Evolutionary conservation across 1,140 invertebrate genomes (phyloP).

Genomic region (Colletes latitarsis): DNA sequence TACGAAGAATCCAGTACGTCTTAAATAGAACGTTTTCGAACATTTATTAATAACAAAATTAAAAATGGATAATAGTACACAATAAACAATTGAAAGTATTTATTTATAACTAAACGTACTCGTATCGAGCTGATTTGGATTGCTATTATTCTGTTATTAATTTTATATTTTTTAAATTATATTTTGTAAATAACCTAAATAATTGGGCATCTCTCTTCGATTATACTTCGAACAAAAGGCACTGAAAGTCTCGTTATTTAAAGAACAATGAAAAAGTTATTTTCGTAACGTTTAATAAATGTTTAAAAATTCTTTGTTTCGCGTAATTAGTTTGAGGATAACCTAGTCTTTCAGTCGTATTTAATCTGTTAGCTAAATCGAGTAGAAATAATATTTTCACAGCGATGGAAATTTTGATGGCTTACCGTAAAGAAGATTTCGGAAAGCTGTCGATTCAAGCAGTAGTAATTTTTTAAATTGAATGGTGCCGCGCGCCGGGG

Average conservation of each 20-base stretch:
- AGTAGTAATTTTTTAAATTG: conserved; percentile 50
- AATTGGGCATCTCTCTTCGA: too few relatives aligned
- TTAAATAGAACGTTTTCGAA: not conserved
- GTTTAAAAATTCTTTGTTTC: not conserved
- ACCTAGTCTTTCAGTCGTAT: not conserved
- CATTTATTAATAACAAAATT: too few relatives aligned
- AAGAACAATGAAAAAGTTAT: too few relatives aligned
- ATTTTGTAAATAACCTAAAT: too few relatives aligned
- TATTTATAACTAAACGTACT: too few relatives aligned
- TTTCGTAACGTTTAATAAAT: too few relatives aligned
- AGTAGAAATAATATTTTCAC: conserved; percentile 8
- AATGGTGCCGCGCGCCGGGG: conserved; percentile 14
- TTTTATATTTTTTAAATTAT: too few relatives aligned
- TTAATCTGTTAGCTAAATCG: not conserved
- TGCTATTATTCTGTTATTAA: too few relatives aligned
- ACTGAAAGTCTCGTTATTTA: too few relatives aligned
- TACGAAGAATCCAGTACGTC: not conserved
- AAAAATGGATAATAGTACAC: not conserved
- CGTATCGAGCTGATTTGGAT: too few relatives aligned
- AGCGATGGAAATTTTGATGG: conserved; percentile 21
- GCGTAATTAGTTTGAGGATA: not conserved
- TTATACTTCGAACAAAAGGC: too few relatives aligned
- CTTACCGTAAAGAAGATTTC: conserved; percentile 19
- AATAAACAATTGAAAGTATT: too few relatives aligned
- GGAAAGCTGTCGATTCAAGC: conserved; percentile 24